These are phyloP conservation scores for Megaceryle maxima DNA, from an alignment of 2,113 vertebrate genomes.

Conservation along the genomic window DNA sequence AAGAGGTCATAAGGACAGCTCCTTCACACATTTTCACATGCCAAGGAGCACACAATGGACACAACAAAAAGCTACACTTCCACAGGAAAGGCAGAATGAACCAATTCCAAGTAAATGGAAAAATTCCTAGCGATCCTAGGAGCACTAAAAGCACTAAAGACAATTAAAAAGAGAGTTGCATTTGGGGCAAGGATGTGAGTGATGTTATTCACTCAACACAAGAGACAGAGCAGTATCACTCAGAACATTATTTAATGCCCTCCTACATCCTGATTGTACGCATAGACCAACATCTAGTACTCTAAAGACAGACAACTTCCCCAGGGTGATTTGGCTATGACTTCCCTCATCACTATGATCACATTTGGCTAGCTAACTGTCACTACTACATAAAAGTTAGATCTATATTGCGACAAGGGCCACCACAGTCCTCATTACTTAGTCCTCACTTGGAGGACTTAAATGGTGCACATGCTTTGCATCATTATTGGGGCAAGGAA, in stretches of 20 bases:
- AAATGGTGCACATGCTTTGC: rapidly evolving
- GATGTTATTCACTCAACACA: neutral
- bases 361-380: neutral
- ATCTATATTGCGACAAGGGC: neutral
- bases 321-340: neutral
- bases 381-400: neutral
- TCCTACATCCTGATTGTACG: neutral
- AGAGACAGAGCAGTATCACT: neutral
- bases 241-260: neutral
- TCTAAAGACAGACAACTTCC: neutral
- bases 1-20: neutral
- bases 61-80: neutral
- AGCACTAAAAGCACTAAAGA: neutral
- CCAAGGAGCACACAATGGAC: neutral
- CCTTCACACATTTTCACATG: neutral
- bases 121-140: neutral
- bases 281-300: neutral
- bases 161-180: neutral
- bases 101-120: neutral
- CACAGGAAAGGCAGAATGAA: neutral
- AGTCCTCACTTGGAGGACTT: neutral
- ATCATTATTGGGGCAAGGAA: neutral
- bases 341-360: neutral
- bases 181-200: neutral
- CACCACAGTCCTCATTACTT: neutral